Percentiles rank a stretch among this genome's conserved stretches.
Conservation (phyloP, 2,888 invertebrate genomes). For the Melangyna quadrimaculata region DNA sequence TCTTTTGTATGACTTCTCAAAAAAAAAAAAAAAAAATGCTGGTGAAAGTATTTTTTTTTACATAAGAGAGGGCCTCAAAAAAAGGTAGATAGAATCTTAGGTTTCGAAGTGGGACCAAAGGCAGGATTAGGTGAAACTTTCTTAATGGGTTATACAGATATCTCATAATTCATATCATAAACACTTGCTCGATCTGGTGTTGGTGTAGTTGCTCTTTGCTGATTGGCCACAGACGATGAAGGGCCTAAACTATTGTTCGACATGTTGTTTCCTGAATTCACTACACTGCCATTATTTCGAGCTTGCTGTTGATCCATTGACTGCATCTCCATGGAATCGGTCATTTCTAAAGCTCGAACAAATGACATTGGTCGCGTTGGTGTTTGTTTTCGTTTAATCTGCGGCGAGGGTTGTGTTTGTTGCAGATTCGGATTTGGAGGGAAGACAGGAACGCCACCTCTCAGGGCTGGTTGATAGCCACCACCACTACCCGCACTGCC, state of each 20-base stretch:
- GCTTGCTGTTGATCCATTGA: conserved; percentile 79
- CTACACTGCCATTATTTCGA: conserved; percentile 76
- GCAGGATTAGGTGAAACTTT: conserved; percentile 75
- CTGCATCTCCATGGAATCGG: conserved; percentile 92
- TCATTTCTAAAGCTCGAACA: conserved; percentile 93
- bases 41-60: neutral
- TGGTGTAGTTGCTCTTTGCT: conserved; percentile 82
- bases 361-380: conserved; percentile 90
- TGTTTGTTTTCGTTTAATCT: conserved; percentile 83
- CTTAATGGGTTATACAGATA: conserved; percentile 90
- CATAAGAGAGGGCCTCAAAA: conserved; percentile 31
- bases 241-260: conserved; percentile 56
- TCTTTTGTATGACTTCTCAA: neutral
- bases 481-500: conserved; percentile 64
- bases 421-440: conserved; percentile 82
- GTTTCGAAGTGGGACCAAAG: conserved; percentile 58
- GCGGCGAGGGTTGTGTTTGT: conserved; percentile 82
- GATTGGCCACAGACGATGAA: conserved; percentile 77
- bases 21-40: neutral
- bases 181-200: conserved; percentile 93
- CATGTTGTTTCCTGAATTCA: conserved; percentile 68
- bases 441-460: conserved; percentile 87
- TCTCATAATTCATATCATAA: conserved; percentile 97
- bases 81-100: conserved; percentile 65
- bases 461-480: conserved; percentile 84